These are phyloP conservation scores for Arothron firmamentum DNA, from an alignment of 2,113 vertebrate genomes.

Conservation along the genomic window DNA sequence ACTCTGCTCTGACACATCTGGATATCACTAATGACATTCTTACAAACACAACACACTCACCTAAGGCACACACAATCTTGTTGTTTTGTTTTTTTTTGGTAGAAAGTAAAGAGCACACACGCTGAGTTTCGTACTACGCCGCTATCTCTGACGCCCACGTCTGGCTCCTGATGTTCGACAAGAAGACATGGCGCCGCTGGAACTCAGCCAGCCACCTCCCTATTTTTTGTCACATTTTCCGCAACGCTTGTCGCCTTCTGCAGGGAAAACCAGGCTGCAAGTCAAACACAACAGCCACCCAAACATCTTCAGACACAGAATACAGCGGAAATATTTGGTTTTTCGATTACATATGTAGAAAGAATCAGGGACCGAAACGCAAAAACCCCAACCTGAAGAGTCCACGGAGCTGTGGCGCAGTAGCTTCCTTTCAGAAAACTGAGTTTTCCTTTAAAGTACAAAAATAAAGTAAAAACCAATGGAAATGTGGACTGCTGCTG, in stretches of 20 bases:
- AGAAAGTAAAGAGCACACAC: slow-evolving; percentile 48
- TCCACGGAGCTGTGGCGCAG: too few species aligned
- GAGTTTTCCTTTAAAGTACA: too few species aligned
- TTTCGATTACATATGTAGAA: slow-evolving; percentile 64
- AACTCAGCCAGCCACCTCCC: too few species aligned
- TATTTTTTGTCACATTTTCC: too few species aligned
- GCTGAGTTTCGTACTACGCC: slow-evolving; percentile 54
- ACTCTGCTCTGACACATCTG: not conserved
- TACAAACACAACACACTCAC: not conserved
- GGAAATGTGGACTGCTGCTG: too few species aligned
- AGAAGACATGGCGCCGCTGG: slow-evolving; percentile 9
- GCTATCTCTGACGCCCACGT: slow-evolving; percentile 22
- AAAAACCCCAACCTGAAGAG: not conserved
- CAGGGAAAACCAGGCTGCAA: too few species aligned
- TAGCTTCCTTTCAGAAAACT: too few species aligned
- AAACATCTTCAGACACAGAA: slow-evolving; percentile 36
- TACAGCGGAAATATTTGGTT: slow-evolving; percentile 68
- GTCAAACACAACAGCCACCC: slow-evolving; percentile 13
- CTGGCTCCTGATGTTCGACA: too few species aligned
- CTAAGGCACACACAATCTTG: not conserved
- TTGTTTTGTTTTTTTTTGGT: slow-evolving; percentile 60
- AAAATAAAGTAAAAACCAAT: too few species aligned
- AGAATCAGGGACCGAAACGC: slow-evolving; percentile 44
- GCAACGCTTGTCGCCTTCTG: too few species aligned
- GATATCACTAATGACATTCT: slow-evolving; percentile 7